These are phyloP conservation scores for Antrozous pallidus DNA, from an alignment of 2,797 vertebrate species.

Conservation along the genomic window DNA sequence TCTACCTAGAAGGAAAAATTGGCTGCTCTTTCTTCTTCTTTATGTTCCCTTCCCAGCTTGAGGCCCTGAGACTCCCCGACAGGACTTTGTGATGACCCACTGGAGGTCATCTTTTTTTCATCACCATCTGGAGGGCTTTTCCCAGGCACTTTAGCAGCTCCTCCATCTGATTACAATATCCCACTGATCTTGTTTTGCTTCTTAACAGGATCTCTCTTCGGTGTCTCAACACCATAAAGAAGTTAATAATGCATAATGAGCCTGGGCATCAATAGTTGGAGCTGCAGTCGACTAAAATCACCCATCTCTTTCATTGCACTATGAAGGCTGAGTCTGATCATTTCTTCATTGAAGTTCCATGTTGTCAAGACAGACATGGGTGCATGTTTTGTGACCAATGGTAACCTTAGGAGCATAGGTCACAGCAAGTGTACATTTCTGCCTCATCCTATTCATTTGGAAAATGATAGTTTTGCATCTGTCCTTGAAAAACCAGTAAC, in stretches of 20 bases:
- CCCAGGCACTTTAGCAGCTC: constrained; percentile 51
- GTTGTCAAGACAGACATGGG: constrained; percentile 26
- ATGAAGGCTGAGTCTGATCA: constrained; percentile 55
- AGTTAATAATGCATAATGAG: constrained; percentile 73
- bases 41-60: constrained; percentile 36
- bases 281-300: constrained; percentile 40
- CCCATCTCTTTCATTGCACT: constrained; percentile 52
- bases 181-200: constrained; percentile 71
- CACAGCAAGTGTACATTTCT: not conserved
- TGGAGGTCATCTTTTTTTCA: constrained; percentile 80
- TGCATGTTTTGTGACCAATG: not conserved
- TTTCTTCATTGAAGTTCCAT: constrained; percentile 40
- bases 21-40: constrained; percentile 59
- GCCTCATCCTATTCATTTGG: constrained; percentile 44
- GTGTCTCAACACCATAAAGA: constrained; percentile 59
- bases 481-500: constrained; percentile 64
- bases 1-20: constrained; percentile 43
- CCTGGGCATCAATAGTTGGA: constrained; percentile 61
- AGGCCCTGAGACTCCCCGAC: constrained; percentile 27
- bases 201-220: constrained; percentile 69
- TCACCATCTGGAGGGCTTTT: constrained; percentile 77
- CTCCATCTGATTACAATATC: constrained; percentile 68
- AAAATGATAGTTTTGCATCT: constrained; percentile 34
- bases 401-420: not conserved
- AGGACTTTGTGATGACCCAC: constrained; percentile 49